A percentile compares a stretch with the other conserved stretches of the same genome.
These are phyloP conservation scores for Corythornis leucogaster DNA, from an alignment of 2,797 vertebrate genomes.

Conservation along the genomic window DNA sequence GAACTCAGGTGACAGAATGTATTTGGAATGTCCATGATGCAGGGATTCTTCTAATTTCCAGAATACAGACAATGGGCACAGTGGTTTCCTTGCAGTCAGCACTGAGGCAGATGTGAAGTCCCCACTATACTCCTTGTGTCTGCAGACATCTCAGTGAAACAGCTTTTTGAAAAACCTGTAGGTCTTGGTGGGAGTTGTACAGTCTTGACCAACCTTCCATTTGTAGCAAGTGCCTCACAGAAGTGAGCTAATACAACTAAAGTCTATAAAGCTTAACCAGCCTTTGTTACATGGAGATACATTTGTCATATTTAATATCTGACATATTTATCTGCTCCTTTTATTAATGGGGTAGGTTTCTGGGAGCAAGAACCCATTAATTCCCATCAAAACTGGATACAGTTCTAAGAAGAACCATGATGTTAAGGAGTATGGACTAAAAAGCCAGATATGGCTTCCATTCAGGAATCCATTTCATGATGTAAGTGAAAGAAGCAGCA, in stretches of 20 bases:
- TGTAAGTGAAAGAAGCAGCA: neutral
- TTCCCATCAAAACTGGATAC: neutral
- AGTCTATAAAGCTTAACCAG: neutral
- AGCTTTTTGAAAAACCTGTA: neutral
- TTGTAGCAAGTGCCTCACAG: neutral
- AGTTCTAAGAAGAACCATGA: neutral
- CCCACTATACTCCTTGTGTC: neutral
- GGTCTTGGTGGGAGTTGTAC: neutral
- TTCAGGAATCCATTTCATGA: neutral
- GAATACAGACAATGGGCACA: neutral
- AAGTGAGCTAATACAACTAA: neutral
- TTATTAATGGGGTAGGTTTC: neutral
- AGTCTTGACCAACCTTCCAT: neutral
- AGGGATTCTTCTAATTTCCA: neutral
- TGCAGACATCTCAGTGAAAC: neutral
- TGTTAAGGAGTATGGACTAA: neutral
- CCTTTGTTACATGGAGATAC: neutral
- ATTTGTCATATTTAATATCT: neutral
- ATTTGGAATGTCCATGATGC: neutral
- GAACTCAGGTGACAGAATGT: slow-evolving; percentile 4
- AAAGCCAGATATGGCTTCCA: neutral
- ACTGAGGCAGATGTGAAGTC: neutral
- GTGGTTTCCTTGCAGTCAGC: neutral
- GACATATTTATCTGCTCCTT: neutral
- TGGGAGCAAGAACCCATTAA: neutral